Evolutionary conservation across 2,888 invertebrate species (phyloP).

Genomic region (Gari tellinella): DNA sequence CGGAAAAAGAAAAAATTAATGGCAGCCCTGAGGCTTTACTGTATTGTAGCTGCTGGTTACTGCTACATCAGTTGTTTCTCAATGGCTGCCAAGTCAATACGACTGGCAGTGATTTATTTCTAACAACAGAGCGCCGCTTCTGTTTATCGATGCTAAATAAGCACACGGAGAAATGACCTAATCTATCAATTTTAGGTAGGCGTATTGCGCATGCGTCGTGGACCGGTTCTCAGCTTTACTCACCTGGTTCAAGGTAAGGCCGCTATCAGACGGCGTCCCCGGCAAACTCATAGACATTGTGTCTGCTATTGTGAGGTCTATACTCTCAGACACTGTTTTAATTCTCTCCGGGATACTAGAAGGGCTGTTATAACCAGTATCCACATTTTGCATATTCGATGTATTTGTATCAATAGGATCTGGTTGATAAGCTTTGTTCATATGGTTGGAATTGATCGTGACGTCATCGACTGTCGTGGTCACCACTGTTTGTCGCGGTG

Average conservation of each 20-base stretch:
- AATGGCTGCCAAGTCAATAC: too few relatives aligned
- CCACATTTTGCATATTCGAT: neutral
- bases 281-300: constrained; percentile 57
- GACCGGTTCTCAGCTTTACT: neutral
- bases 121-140: neutral
- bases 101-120: neutral
- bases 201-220: too few relatives aligned
- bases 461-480: neutral
- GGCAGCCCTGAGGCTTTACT: too few relatives aligned
- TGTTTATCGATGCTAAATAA: neutral
- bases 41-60: too few relatives aligned
- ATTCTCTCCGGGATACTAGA: constrained; percentile 41
- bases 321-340: constrained; percentile 70
- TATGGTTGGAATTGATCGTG: constrained; percentile 20
- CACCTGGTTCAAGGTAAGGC: constrained; percentile 34
- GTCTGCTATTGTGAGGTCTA: constrained; percentile 50
- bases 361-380: constrained; percentile 6
- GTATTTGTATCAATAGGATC: constrained; percentile 7
- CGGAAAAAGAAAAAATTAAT: too few relatives aligned
- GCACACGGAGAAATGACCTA: too few relatives aligned
- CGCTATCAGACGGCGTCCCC: constrained; percentile 59
- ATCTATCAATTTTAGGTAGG: too few relatives aligned
- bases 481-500: constrained; percentile 17
- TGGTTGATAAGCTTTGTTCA: constrained; percentile 22
- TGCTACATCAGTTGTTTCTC: too few relatives aligned